Percentiles rank a stretch among this genome's conserved stretches.
Evolutionary conservation across 2,888 invertebrate species (phyloP).

Genomic region (Athrips mouffetella): DNA sequence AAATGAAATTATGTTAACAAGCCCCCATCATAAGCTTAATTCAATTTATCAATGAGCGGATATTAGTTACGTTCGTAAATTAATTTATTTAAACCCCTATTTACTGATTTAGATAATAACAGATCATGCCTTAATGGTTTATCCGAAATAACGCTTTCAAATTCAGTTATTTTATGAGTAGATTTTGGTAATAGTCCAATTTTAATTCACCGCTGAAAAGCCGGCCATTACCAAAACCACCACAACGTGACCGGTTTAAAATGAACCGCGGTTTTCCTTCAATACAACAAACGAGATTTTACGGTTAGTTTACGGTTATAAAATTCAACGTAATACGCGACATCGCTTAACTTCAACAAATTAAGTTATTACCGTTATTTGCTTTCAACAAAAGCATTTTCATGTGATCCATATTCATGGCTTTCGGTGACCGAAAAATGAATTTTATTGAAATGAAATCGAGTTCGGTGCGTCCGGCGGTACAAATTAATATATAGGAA

Average conservation of each 20-base stretch:
- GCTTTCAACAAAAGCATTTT: neutral
- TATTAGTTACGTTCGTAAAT: too few species aligned
- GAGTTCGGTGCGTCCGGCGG: neutral
- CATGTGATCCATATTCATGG: neutral
- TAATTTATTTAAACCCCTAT: too few species aligned
- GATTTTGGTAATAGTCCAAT: constrained; percentile 27
- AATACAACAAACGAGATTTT: constrained; percentile 27
- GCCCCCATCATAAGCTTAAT: too few species aligned
- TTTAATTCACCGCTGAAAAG: constrained; percentile 31
- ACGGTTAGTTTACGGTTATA: constrained; percentile 24
- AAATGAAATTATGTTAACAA: too few species aligned
- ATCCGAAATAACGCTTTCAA: too few species aligned
- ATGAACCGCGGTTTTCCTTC: constrained; percentile 30
- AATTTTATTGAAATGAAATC: neutral
- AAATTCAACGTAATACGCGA: constrained; percentile 16
- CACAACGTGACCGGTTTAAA: constrained; percentile 27
- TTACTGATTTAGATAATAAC: too few species aligned
- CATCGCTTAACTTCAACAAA: constrained; percentile 5
- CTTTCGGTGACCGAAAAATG: neutral
- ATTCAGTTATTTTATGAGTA: neutral
- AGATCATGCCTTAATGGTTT: too few species aligned
- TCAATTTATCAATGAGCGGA: too few species aligned
- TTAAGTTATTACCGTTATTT: neutral
- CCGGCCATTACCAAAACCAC: constrained; percentile 27
- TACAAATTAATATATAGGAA: neutral